Evolutionary conservation across 2,113 vertebrate genomes (phyloP), one percentile per base, ranked within the genome.

Genomic region (Erythrocercus mccallii): DNA sequence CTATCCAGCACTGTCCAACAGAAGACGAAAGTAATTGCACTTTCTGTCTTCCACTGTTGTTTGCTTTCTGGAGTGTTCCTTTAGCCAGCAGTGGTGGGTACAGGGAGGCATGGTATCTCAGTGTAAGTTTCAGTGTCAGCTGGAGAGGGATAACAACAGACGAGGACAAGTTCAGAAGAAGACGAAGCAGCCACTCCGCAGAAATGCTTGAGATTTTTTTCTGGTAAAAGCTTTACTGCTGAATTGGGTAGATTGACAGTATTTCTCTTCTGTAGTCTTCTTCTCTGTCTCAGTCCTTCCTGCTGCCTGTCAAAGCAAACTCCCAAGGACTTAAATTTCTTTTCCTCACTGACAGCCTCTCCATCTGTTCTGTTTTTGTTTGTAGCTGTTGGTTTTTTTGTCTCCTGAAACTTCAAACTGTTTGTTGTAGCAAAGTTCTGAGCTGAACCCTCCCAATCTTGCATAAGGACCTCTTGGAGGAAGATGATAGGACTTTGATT

Each of bases 401-500:
- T 89, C 35, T 77, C 42, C 35, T 66, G 66, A 96, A 96, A 91
- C 81, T 94, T 90, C 50, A 91, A 14, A 53, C 64, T 50, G 57
- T 77, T 60, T 69, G 15, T 65, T 60, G 57, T 38, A 89, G 84
- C 54, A 57, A 72, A 65, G 65, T 89, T 95, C 61, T 72, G 84
- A 86, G 65, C 57, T 33, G 73, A 86, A 53, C n/a, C 73, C 78
- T 92, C 86, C 73, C 84, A 53, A 31, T 60, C 89, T 92, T 84
- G 84, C 78, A 91, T 61, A 78, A 95, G 38, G 89, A 48, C 60
- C 83, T 94, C 72, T 82, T 94, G 96, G 92, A 94, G 81, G 83
- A 94, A 89, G 91, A 94, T 91, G 56, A 83, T 86, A 95, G 93
- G 81, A 61, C 37, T 89, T 94, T 85, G 81, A 91, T 95, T 88